Base-by-base conservation (phyloP, 2,113 vertebrate genomes). In the Oxygymnocypris stewartii region DNA sequence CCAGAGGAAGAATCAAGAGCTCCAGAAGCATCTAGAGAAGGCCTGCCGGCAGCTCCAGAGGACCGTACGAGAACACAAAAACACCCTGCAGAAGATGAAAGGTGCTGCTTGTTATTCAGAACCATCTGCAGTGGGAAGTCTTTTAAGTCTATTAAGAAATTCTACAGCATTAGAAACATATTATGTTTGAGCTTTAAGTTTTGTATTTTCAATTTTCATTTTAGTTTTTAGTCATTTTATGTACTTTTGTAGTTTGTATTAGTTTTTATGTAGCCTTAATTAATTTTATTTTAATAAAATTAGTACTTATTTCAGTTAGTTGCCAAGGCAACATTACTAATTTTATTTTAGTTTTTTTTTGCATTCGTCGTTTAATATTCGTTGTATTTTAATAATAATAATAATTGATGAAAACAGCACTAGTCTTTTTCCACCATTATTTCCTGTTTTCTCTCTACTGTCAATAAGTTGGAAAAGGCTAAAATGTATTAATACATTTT, bases 11-110 rank as follows among this genome's bases (percentile, higher is more conserved):
- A 96, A 94, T 88, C 95, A 96, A 84, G 96, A 95, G 67, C 94
- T 97, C 61, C 95, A 94, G 93, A 95, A 89, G 91, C 94, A 96
- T 88, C 91, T 98, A 37, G 96, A 97, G 87, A 95, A 96, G 91
- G 93, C 94, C 82, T 94, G 90, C 87, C 93, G 92, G 69, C 94
- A 96, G 77, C 94, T 98, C 80, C 96, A 98, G 92, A 94, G 94
- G 86, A 92, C 93, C 4, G 93, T 96, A n/a, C 91, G 90, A 71
- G 94, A 97, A 25, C 93, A 95, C 89, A 96, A 93, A 88, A 89
- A 88, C 4, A 90, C 93, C 59, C 87, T 94, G 87, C 95, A 95
- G 75, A 91, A 91, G 31, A 92, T 96, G 1, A 94, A 93, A 95
- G 96, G 96, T 97, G 18, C 0, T 25, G 9, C 13, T 69, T 18